These are phyloP conservation scores for Pristionchus arcanus DNA, from an alignment of 2,888 invertebrate species.

Conservation along the genomic window DNA sequence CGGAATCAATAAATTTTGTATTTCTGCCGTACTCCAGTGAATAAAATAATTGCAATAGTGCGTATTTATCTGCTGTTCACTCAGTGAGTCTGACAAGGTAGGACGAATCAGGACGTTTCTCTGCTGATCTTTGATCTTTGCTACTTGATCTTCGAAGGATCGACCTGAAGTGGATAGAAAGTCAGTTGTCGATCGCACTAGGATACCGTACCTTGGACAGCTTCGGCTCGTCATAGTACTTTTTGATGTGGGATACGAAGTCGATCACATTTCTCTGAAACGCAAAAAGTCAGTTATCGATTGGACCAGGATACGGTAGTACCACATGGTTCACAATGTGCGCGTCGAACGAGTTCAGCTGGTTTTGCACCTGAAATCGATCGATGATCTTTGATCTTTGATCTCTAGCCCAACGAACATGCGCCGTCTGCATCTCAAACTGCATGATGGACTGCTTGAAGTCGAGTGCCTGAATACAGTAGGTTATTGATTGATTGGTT, in stretches of 20 bases:
- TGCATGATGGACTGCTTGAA: constrained; percentile 47
- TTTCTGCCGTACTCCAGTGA: not conserved
- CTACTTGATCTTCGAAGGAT: not conserved
- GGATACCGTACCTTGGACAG: constrained; percentile 28
- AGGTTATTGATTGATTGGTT: not conserved
- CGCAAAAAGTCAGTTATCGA: not conserved
- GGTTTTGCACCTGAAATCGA: constrained; percentile 28
- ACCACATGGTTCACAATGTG: constrained; percentile 40
- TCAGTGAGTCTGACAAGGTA: constrained; percentile 22
- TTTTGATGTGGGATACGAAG: constrained; percentile 33
- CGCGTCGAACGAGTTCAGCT: constrained; percentile 39
- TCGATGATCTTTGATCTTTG: constrained; percentile 41
- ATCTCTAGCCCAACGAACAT: not conserved
- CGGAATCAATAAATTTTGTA: not conserved
- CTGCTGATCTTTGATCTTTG: constrained; percentile 33
- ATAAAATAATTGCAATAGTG: not conserved
- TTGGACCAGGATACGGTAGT: not conserved
- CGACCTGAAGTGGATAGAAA: not conserved
- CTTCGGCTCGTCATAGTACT: constrained; percentile 35
- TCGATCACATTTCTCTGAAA: constrained; percentile 49
- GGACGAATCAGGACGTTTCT: constrained; percentile 27
- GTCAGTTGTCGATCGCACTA: not conserved
- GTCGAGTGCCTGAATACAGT: constrained; percentile 45
- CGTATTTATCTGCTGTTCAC: constrained; percentile 32
- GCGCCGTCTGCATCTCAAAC: constrained; percentile 42